Evolutionary conservation across 2,113 vertebrate genomes (phyloP), one percentile per base, ranked within the genome.

Genomic region (Sclerurus mexicanus): DNA sequence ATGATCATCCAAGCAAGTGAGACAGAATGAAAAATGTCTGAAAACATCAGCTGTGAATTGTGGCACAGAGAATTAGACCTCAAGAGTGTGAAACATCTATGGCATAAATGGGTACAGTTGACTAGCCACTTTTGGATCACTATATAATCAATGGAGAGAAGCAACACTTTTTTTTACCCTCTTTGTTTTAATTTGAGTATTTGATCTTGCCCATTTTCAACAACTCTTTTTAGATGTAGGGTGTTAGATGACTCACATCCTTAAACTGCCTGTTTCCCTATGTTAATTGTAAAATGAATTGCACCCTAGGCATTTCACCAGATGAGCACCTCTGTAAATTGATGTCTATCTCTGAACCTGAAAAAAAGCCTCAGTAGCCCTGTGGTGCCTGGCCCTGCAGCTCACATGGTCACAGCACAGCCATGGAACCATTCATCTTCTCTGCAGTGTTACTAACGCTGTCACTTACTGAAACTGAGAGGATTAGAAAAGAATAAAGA

Each of bases 401-500:
- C 28, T 82, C 42, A 35, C 81, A 14, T 12, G 33, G 24, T 39
- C 77, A 14, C 20, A 44, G 24, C 56, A 53, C 3, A 23, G 47
- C 53, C 35, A 53, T 0, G 4, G 44, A 42, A 4, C 7, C 2
- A 2, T 18, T 20, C 49, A 47, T 68, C 30, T 28, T 37, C 78
- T 67, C 40, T 60, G n/a, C 67, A 58, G 85, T 2, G n/a, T 37
- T 60, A n/a, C 19, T n/a, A 68, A 12, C 2, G 1, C 27, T 53
- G 27, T 8, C 58, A 46, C 39, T 44, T 31, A 39, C 40, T 60
- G 78, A 80, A 80, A 50, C 20, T 0, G 12, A 72, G 44, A 88
- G 35, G 47, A 93, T 84, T 68, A 78, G 55, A 37, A 55, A 67
- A 76, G 85, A 78, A 72, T 49, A 90, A 88, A 76, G 90, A 80